Conservation (phyloP, 1,140 invertebrate genomes). For the Schlechtendalia chinensis region DNA sequence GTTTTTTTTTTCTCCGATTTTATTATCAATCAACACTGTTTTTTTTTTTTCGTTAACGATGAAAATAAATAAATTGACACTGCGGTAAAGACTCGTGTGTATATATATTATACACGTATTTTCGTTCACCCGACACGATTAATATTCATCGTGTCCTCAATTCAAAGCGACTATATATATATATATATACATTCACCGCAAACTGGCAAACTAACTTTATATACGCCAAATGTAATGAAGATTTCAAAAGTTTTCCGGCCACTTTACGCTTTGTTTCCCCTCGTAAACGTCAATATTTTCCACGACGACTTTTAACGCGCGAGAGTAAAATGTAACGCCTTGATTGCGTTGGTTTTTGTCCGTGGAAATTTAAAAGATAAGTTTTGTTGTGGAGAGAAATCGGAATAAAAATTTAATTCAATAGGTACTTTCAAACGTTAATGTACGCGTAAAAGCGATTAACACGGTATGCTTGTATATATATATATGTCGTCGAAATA, state of each 20-base stretch:
- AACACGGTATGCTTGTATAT: no score
- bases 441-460: no score
- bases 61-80: no score
- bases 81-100: no score
- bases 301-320: not conserved
- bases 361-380: not conserved
- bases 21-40: no score
- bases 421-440: no score
- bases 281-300: constrained; percentile 12
- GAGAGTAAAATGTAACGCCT: not conserved
- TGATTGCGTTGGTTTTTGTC: not conserved
- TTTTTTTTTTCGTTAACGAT: no score
- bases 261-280: not conserved
- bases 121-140: not conserved
- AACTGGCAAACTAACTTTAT: no score
- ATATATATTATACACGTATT: no score
- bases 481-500: no score
- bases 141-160: not conserved
- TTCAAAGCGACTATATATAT: not conserved
- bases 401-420: not conserved
- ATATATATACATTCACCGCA: no score
- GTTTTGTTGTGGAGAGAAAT: not conserved
- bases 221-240: not conserved
- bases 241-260: constrained; percentile 30
- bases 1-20: no score